A percentile compares a stretch with the other conserved stretches of the same genome.
Evolutionary conservation across 2,888 invertebrate species (phyloP).

Genomic region (Eurytoma californica): DNA sequence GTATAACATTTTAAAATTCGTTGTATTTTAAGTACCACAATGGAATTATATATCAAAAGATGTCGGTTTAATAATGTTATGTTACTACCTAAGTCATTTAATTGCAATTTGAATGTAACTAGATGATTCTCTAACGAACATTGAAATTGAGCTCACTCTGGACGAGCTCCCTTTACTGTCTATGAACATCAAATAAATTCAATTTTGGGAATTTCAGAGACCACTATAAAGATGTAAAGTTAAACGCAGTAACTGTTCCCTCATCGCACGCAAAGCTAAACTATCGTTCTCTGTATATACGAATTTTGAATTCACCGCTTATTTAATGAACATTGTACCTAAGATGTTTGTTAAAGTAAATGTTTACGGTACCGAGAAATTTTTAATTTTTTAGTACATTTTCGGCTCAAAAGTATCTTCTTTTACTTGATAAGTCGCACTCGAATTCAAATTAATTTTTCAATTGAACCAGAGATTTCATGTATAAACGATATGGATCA

Average conservation of each 20-base stretch:
- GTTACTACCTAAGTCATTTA: not conserved
- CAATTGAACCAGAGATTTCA: too few species aligned
- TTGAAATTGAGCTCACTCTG: not conserved
- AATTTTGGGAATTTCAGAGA: conserved; percentile 24
- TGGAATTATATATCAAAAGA: too few species aligned
- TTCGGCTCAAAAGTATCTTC: too few species aligned
- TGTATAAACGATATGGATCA: too few species aligned
- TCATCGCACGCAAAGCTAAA: not conserved
- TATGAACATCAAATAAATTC: conserved; percentile 6
- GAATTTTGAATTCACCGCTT: not conserved
- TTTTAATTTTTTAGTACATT: too few species aligned
- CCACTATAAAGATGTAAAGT: conserved; percentile 42
- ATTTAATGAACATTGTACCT: conserved; percentile 10
- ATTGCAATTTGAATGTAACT: conserved; percentile 27
- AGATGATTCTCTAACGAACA: conserved; percentile 28
- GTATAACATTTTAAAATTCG: too few species aligned
- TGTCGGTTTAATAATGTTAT: too few species aligned
- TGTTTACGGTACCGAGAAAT: not conserved
- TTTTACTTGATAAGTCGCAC: too few species aligned
- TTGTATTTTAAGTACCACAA: too few species aligned
- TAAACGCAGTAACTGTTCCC: conserved; percentile 3
- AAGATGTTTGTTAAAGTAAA: not conserved
- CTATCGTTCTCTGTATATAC: too few species aligned
- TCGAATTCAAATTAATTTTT: too few species aligned
- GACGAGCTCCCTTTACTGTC: not conserved